These are phyloP conservation scores for Ceratina calcarata DNA, from an alignment of 1,140 invertebrate genomes.

Conservation along the genomic window DNA sequence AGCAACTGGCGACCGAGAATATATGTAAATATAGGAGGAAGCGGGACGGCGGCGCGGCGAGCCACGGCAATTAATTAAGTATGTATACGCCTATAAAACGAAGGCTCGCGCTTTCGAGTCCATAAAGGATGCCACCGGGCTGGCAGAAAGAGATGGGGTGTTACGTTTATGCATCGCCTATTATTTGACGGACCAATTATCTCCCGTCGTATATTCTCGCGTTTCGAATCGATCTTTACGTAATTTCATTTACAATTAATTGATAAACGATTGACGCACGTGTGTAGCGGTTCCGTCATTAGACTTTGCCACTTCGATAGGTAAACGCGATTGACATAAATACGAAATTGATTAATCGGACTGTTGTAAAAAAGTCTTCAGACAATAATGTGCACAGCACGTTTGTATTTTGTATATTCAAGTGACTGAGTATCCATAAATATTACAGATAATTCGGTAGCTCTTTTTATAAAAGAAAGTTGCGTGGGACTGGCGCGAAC, in stretches of 20 bases:
- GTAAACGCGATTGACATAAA: too few species aligned
- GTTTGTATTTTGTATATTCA: too few species aligned
- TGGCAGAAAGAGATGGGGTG: slow-evolving; percentile 32
- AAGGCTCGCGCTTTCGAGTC: slow-evolving; percentile 62
- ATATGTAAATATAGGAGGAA: slow-evolving; percentile 47
- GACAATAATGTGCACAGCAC: too few species aligned
- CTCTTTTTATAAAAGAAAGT: too few species aligned
- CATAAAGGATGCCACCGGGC: slow-evolving; percentile 50
- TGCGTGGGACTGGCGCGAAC: too few species aligned
- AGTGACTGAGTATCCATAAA: too few species aligned
- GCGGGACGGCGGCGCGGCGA: slow-evolving; percentile 30
- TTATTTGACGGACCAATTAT: slow-evolving; percentile 59
- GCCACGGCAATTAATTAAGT: slow-evolving; percentile 57
- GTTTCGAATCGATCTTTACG: slow-evolving; percentile 30
- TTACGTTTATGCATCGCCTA: slow-evolving; percentile 58
- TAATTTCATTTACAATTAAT: neutral
- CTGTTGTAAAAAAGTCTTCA: too few species aligned
- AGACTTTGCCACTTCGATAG: too few species aligned
- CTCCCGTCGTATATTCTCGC: slow-evolving; percentile 38
- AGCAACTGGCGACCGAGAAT: slow-evolving; percentile 39
- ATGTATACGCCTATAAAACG: slow-evolving; percentile 67
- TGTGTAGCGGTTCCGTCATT: neutral
- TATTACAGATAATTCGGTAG: too few species aligned
- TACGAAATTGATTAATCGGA: too few species aligned
- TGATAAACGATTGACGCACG: neutral